phyloP scores from a whole-genome alignment of 2,113 vertebrate species.

The Capreolus pygargus region DNA sequence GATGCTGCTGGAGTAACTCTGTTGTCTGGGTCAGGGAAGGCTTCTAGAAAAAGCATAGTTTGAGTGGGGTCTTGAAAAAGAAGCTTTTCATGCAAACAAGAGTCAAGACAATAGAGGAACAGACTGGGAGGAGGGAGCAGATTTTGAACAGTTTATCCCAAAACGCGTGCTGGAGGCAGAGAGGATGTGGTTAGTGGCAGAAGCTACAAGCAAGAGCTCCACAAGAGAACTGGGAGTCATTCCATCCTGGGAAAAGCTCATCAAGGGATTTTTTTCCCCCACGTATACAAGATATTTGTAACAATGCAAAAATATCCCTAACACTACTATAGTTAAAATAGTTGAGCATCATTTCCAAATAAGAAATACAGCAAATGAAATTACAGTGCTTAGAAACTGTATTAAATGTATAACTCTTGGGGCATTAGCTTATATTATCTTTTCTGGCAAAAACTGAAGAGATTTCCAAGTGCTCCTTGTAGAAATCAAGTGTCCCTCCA shows the following conservation, averaged over 20 bases:
- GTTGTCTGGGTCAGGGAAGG: neutral
- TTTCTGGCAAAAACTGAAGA: neutral
- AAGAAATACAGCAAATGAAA: conserved; percentile 9
- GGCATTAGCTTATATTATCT: neutral
- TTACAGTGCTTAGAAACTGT: neutral
- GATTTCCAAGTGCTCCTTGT: neutral
- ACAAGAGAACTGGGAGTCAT: neutral
- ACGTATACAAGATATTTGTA: neutral
- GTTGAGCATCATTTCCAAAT: neutral
- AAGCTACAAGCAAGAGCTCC: neutral
- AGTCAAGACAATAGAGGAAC: neutral
- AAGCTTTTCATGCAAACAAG: neutral
- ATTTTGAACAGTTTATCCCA: neutral
- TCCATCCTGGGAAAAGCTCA: neutral
- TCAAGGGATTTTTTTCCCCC: neutral
- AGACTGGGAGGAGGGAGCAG: neutral
- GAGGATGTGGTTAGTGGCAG: neutral
- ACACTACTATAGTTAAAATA: neutral
- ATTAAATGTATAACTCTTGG: neutral
- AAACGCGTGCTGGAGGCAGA: neutral
- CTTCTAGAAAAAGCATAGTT: neutral
- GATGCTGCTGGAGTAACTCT: neutral
- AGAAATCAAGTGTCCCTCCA: neutral
- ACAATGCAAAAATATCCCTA: neutral
- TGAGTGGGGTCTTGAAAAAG: neutral